A percentile compares a stretch with the other conserved stretches of the same genome.
phyloP scores from a whole-genome alignment of 1,140 invertebrate species.

The Triops cancriformis region DNA sequence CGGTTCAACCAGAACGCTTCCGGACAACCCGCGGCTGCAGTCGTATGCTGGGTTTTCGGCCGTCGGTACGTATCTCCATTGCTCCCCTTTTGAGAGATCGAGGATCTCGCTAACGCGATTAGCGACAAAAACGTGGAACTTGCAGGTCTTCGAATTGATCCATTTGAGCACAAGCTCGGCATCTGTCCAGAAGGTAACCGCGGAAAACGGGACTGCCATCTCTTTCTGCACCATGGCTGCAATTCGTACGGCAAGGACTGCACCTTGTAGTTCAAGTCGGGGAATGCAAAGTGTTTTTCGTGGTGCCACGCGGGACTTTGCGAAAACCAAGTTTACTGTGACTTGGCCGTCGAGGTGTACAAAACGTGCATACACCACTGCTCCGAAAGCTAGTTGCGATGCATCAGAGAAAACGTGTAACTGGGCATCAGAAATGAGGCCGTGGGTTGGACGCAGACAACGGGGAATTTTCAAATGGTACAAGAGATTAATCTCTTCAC shows the following conservation, averaged over 20 bases:
- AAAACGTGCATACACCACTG: no score
- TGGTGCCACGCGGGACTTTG: constrained; percentile 36
- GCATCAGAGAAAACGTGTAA: no score
- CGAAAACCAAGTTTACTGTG: no score
- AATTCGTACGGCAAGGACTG: constrained; percentile 36
- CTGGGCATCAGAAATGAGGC: no score
- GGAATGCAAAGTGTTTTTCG: constrained; percentile 36
- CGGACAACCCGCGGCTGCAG: constrained; percentile 3
- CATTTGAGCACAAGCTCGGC: constrained; percentile 22
- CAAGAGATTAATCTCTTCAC: no score
- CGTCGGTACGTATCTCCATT: constrained; percentile 24
- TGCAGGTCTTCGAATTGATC: constrained; percentile 15
- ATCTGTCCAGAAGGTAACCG: constrained; percentile 24
- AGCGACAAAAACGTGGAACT: constrained; percentile 11
- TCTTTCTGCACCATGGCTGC: constrained; percentile 19
- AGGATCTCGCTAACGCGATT: constrained; percentile 19
- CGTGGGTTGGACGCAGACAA: no score
- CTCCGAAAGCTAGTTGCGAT: no score
- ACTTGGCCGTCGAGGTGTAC: no score
- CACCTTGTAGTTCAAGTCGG: constrained; percentile 41
- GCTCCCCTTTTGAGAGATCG: neutral
- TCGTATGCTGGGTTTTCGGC: constrained; percentile 15
- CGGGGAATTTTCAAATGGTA: no score
- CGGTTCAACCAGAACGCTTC: neutral
- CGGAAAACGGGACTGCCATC: neutral